Conservation (phyloP, 2,888 invertebrate genomes). For the Coelopa pilipes region DNA sequence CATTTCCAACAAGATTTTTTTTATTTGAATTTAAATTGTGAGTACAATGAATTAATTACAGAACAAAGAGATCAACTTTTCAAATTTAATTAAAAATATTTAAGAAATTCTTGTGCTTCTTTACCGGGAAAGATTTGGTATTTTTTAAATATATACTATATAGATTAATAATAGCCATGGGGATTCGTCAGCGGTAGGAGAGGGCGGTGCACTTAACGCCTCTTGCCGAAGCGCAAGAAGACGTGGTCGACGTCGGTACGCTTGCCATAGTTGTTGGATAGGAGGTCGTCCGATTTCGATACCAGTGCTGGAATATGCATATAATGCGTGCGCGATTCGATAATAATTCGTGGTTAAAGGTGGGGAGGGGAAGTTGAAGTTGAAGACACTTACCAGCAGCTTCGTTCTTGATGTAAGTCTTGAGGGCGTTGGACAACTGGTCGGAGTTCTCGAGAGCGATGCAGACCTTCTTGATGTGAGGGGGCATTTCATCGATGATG, state of each 20-base stretch:
- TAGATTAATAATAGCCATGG: not conserved
- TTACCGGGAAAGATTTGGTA: slow-evolving; percentile 5
- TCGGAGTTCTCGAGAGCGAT: slow-evolving; percentile 68
- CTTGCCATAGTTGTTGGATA: slow-evolving; percentile 74
- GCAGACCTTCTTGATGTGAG: slow-evolving; percentile 71
- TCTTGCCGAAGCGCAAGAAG: slow-evolving; percentile 87
- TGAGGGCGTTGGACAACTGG: slow-evolving; percentile 62
- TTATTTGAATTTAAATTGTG: not conserved
- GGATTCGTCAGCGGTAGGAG: not conserved
- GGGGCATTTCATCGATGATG: slow-evolving; percentile 71
- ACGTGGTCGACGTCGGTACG: slow-evolving; percentile 91
- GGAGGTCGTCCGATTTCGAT: slow-evolving; percentile 61
- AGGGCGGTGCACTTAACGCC: slow-evolving; percentile 70
- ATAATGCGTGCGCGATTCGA: slow-evolving; percentile 12
- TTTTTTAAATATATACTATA: not conserved
- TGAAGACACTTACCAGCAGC: slow-evolving; percentile 64
- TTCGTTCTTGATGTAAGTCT: slow-evolving; percentile 65
- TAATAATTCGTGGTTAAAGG: not conserved
- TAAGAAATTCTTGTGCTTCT: slow-evolving; percentile 31
- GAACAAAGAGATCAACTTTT: slow-evolving; percentile 49
- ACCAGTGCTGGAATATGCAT: slow-evolving; percentile 55
- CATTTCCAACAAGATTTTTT: no score
- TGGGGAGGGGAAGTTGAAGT: not conserved
- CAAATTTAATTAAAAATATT: no score
- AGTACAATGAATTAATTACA: slow-evolving; percentile 4